A percentile compares a stretch with the other conserved stretches of the same genome.
Evolutionary conservation across 30 jellyfish, hydroid and myxozoan species (phyloP).

Genomic region (Rhopilema esculentum): DNA sequence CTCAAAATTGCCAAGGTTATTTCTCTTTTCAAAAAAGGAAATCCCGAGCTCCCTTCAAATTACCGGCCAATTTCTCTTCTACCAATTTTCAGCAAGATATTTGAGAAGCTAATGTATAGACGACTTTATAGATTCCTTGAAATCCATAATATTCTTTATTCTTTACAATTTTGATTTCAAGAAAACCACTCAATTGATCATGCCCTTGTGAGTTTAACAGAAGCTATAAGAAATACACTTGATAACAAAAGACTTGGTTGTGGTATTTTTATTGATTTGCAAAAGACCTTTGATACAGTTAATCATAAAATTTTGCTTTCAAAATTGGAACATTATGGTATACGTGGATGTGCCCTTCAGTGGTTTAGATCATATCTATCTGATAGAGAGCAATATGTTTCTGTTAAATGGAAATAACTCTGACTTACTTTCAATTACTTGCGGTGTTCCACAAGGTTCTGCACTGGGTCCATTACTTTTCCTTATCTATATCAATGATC

Average conservation of each 20-base stretch:
- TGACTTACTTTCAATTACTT: not conserved
- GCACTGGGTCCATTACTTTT: conserved; percentile 36
- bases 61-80: conserved; percentile 28
- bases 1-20: too few relatives aligned
- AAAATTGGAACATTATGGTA: conserved; percentile 40
- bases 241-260: conserved; percentile 15
- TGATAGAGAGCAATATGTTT: conserved; percentile 36
- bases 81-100: conserved; percentile 21
- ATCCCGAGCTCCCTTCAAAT: conserved; percentile 4
- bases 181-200: not conserved
- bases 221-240: conserved; percentile 15
- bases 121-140: conserved; percentile 21
- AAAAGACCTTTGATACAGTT: conserved; percentile 30
- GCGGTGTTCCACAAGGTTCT: conserved; percentile 53
- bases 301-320: conserved; percentile 16
- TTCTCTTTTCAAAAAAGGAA: conserved; percentile 1
- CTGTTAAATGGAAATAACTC: conserved; percentile 12
- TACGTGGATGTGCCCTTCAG: conserved; percentile 12
- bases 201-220: conserved; percentile 2
- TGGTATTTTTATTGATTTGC: conserved; percentile 1
- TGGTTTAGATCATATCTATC: conserved; percentile 27
- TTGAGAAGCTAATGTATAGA: conserved; percentile 23
- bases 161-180: conserved; percentile 32
- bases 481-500: conserved; percentile 15
- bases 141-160: conserved; percentile 19